Percentiles rank a stretch among this genome's conserved stretches.
Evolutionary conservation across 1,140 invertebrate genomes (phyloP).

Genomic region (Octopus bimaculoides): DNA sequence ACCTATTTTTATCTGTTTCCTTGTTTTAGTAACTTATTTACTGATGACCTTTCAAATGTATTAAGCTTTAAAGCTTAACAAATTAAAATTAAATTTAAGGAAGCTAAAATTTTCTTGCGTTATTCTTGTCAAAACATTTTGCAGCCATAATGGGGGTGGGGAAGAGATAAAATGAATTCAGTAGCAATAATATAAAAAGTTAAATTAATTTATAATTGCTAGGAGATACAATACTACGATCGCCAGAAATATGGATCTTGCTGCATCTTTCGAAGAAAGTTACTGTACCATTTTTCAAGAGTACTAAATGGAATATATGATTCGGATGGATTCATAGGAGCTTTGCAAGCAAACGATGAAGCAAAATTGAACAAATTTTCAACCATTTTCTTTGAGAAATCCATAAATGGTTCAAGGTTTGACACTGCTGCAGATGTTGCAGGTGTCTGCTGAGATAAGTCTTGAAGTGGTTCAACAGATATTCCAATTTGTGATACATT

Average conservation of each 20-base stretch:
- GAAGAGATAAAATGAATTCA: no score
- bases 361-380: conserved; percentile 90
- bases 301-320: conserved; percentile 82
- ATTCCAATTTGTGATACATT: conserved; percentile 94
- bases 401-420: conserved; percentile 67
- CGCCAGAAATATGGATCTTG: conserved; percentile 97
- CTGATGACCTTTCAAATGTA: no score
- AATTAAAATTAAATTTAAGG: no score
- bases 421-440: conserved; percentile 57
- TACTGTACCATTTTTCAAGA: conserved; percentile 90
- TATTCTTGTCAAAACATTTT: no score
- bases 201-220: background rate
- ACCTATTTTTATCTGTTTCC: no score
- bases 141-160: no score
- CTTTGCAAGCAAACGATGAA: conserved; percentile 81
- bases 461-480: conserved; percentile 76
- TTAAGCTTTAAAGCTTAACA: no score
- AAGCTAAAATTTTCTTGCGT: no score
- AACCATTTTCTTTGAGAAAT: conserved; percentile 90
- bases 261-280: conserved; percentile 82
- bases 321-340: conserved; percentile 71
- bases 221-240: conserved; percentile 28
- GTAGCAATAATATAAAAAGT: no score
- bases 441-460: conserved; percentile 62
- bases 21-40: no score